Evolutionary conservation across 2,888 invertebrate species (phyloP), one percentile per base, ranked within the genome.

Genomic region (Meliscaeva auricollis): DNA sequence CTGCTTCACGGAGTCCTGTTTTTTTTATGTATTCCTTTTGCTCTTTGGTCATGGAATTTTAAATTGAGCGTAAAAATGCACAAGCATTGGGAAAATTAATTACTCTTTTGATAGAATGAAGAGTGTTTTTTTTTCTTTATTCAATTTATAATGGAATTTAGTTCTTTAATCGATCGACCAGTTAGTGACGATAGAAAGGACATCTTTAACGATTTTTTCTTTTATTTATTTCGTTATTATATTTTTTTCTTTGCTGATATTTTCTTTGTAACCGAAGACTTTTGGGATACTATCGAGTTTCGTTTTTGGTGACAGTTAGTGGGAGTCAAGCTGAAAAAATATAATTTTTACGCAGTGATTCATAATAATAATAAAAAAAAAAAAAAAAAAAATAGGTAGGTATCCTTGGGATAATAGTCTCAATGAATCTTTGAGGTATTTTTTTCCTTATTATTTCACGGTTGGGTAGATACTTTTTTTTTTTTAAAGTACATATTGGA

Each of bases 1-100:
- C 26, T 44, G 41, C 62, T 32, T 66, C 54, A n/a, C 26, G 20
- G 73, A 22, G 48, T 76, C 62, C 50, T 54, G 5, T 26, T 13
- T n/a, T 52, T 7, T 22, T 69, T 9, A n/a, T 38, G 17, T 6
- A 38, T 44, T 44, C 1, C n/a, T n/a, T n/a, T n/a, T n/a, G n/a
- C 41, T 73, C 60, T 77, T 44, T 60, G 58, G 46, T 52, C 54
- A 54, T 74, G 74, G 50, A 74, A 81, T 62, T 73, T 72, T 69
- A 77, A 81, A 85, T 85, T 85, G 85, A 85, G 73, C 85, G 72
- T 81, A 69, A 85, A 84, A 85, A 72, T 81, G 54, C 80, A 73
- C 54, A 76, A 56, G 73, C 54, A 68, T 54, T 52, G 64, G 77
- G 68, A 76, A 81, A 81, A 81, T 81, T 85, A 85, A 85, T 85